Evolutionary conservation across 2,113 vertebrate species (phyloP).

Genomic region (Kryptolebias marmoratus): DNA sequence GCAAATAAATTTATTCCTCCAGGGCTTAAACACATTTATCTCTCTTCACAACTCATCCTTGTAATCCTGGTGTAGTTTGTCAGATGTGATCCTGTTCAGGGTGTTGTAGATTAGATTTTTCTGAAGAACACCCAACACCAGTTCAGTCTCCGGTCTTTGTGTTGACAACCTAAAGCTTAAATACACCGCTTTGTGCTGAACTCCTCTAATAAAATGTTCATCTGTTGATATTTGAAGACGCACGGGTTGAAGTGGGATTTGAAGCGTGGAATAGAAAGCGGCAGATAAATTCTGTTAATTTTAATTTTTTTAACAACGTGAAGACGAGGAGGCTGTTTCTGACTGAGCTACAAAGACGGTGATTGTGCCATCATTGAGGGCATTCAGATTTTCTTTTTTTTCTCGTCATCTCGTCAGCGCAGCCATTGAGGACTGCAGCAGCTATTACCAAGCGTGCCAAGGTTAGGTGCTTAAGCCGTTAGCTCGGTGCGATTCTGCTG

Average conservation of each 20-base stretch:
- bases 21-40: neutral
- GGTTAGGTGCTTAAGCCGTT: slow-evolving; percentile 58
- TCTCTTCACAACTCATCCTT: neutral
- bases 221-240: slow-evolving; percentile 10
- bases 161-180: neutral
- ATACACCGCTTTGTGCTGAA: slow-evolving; percentile 1
- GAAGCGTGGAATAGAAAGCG: neutral
- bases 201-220: slow-evolving; percentile 7
- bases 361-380: slow-evolving; percentile 24
- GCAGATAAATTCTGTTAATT: slow-evolving; percentile 7
- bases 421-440: slow-evolving; percentile 30
- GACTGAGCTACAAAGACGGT: slow-evolving; percentile 5
- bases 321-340: neutral
- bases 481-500: slow-evolving; percentile 35
- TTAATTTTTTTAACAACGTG: neutral
- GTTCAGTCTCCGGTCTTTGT: too few species aligned
- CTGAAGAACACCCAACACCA: neutral
- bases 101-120: neutral
- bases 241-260: neutral
- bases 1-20: too few species aligned
- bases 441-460: slow-evolving; percentile 39
- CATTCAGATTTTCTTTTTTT: slow-evolving; percentile 22
- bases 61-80: neutral
- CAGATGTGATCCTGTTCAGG: neutral
- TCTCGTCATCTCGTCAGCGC: slow-evolving; percentile 8